Base-by-base conservation (phyloP, 30 jellyfish, hydroid and myxozoan genomes). In the Aurelia sp. region DNA sequence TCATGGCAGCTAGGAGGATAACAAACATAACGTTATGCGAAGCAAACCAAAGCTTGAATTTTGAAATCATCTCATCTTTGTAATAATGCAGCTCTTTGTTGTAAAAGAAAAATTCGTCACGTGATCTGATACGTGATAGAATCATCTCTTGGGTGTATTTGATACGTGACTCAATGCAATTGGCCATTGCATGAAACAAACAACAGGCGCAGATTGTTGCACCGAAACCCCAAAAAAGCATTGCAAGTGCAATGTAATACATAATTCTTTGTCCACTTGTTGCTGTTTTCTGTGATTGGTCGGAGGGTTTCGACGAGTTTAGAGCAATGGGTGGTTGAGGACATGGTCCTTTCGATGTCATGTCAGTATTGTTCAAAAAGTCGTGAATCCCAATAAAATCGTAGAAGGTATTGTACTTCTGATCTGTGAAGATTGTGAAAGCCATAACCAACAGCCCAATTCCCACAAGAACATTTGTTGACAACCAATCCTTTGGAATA, bases 171-270 rank as follows among this genome's bases (percentile, higher is more conserved):
- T 16, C 70, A 22, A 82, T 82, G 40, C 73, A 67, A 22, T 41
- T 68, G 60, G 91, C 70, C 91, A 82, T 82, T 13, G 73, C 81
- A 53, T 82, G 91, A 27, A 82, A 82, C 20, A 82, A 72, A 47
- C 85, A 53, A 74, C 91, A 82, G 15, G 91, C 91, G 21, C 91
- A 82, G 52, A 82, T 74, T n/a, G 91, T 82, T 9, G 85, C 91
- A 13, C 81, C 74, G 40, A 33, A 82, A 30, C 91, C 91, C 91
- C 91, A 82, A 71, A 68, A 82, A 31, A 70, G 63, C 91, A 71
- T 62, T 16, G 15, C 50, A 1, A 82, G 35, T 66, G 91, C 91
- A 27, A 21, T 3, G 35, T 8, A 66, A 65, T 82, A 82, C 18
- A 68, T 27, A 9, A 33, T 50, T 23, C 70, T 60, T 7, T 44